These are phyloP conservation scores for Torymus tubicola DNA, from an alignment of 2,888 invertebrate genomes.

Conservation along the genomic window DNA sequence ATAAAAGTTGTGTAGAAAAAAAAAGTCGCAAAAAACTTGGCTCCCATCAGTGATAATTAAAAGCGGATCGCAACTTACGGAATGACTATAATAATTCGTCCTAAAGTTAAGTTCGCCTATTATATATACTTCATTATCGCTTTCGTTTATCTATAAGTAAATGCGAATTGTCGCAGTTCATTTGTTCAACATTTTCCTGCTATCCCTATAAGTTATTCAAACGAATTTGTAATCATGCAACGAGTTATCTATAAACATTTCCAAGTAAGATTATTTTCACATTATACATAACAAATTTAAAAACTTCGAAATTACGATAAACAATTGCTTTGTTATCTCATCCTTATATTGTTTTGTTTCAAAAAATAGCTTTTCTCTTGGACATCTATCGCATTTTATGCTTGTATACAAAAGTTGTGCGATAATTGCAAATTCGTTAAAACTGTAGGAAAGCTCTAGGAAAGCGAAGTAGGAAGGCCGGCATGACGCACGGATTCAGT, in stretches of 20 bases:
- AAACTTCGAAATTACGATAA: not conserved
- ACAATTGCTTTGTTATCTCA: not conserved
- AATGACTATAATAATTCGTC: constrained; percentile 50
- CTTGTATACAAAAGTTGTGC: constrained; percentile 17
- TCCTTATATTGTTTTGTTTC: not conserved
- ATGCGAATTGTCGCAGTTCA: constrained; percentile 11
- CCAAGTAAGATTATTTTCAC: not conserved
- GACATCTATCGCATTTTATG: not conserved
- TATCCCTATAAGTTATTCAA: constrained; percentile 12
- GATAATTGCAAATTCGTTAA: constrained; percentile 25
- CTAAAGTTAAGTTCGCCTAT: constrained; percentile 32
- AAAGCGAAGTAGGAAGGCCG: constrained; percentile 13
- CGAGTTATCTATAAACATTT: not conserved
- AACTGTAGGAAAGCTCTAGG: constrained; percentile 9
- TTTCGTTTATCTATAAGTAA: too few species aligned
- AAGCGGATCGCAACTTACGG: constrained; percentile 50
- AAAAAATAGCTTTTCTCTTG: not conserved
- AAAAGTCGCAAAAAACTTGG: constrained; percentile 30
- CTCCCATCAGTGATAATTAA: constrained; percentile 49
- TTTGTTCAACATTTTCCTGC: too few species aligned
- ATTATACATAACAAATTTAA: not conserved
- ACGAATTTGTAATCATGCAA: constrained; percentile 13
- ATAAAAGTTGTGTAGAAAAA: constrained; percentile 46
- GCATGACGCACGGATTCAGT: constrained; percentile 9
- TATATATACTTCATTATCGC: not conserved